phyloP scores from a whole-genome alignment of 2,888 invertebrate genomes.

The Hypselothyrea guttata region DNA sequence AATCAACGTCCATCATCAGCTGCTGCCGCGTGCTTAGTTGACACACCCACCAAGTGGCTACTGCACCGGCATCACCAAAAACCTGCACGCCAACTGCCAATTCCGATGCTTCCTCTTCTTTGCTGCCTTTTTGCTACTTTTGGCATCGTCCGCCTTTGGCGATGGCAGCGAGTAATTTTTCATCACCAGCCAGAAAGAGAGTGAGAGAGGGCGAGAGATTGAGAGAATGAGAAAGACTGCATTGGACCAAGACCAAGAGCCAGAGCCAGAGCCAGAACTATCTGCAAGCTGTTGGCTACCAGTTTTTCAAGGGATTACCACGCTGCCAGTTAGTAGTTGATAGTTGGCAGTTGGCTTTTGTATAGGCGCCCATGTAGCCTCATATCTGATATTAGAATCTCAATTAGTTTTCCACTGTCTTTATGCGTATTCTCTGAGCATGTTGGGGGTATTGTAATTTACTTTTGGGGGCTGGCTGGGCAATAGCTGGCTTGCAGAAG shows the following conservation, averaged over 20 bases:
- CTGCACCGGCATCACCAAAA: slow-evolving; percentile 39
- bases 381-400: slow-evolving; percentile 76
- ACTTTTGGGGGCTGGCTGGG: slow-evolving; percentile 51
- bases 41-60: slow-evolving; percentile 74
- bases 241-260: slow-evolving; percentile 1
- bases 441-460: slow-evolving; percentile 60
- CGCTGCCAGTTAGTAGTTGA: slow-evolving; percentile 18
- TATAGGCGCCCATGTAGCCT: slow-evolving; percentile 60
- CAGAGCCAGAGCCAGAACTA: slow-evolving; percentile 17
- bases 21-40: slow-evolving; percentile 69
- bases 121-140: slow-evolving; percentile 26
- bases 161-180: slow-evolving; percentile 73
- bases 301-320: slow-evolving; percentile 57
- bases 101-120: slow-evolving; percentile 23
- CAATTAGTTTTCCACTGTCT: slow-evolving; percentile 73
- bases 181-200: slow-evolving; percentile 51
- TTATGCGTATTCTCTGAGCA: slow-evolving; percentile 46
- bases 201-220: too few species aligned
- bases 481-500: slow-evolving; percentile 29
- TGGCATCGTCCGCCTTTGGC: slow-evolving; percentile 63
- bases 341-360: slow-evolving; percentile 31
- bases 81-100: slow-evolving; percentile 63
- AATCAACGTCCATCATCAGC: slow-evolving; percentile 72
- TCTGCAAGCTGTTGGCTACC: slow-evolving; percentile 67
- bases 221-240: too few species aligned